Evolutionary conservation across 2,113 vertebrate species (phyloP), one percentile per base, ranked within the genome.

Genomic region (Phocoena phocoena): DNA sequence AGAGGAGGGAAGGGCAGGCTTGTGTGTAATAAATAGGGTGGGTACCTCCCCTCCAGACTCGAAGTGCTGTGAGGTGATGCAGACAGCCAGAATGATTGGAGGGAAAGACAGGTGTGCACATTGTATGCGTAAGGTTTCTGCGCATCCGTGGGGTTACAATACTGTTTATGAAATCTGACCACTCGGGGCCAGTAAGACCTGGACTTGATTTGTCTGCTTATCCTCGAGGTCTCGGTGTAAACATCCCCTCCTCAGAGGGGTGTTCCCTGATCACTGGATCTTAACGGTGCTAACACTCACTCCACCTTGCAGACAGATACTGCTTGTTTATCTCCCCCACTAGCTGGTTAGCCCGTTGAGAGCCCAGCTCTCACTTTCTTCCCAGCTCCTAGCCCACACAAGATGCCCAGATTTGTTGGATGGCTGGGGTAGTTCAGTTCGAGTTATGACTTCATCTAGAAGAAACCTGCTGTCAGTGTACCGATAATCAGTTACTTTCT

Each of bases 401-500:
- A 1, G 44, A 12, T 33, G 13, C 92, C 76, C 55, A 25, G 3
- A 8, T 36, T 1, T 21, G 63, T 21, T 33, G 47, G 58, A 11
- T 33, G 58, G 21, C 8, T 7, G 17, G 68, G 86, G 9, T 9
- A 44, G 73, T 41, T 83, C 58, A 21, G 33, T 47, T 47, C 63
- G 4, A 80, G 53, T 63, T 89, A 0, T 55, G 86, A 41, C 36
- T 76, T 74, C 63, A 11, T 60, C 60, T 70, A 81, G 82, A 94
- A 36, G 60, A 67, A 44, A 67, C 77, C 53, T 31, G 53, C 82
- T n/a, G n/a, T 25, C 36, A 28, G 60, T 65, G 8, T n/a, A 0
- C 53, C 38, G 86, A 55, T 86, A 63, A 11, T 73, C 85, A 83
- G 68, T 90, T 90, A 50, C 82, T 94, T 88, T 80, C 86, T 33